Evolutionary conservation across 2,113 vertebrate species (phyloP).

Genomic region (Calypte anna): DNA sequence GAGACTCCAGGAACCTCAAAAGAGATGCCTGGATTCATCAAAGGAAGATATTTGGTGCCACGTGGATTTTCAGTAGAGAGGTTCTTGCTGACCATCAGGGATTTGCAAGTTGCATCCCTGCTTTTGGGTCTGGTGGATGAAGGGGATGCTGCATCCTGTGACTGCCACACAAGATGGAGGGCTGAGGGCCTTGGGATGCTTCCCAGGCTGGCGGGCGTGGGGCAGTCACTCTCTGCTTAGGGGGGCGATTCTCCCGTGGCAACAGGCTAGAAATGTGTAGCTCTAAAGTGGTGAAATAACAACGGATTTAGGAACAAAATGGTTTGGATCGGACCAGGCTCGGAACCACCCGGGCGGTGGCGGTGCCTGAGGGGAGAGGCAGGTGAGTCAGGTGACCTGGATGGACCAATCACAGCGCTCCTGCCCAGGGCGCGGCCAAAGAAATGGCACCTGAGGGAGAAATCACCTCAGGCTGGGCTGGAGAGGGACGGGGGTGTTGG

Average conservation of each 20-base stretch:
- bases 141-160: background rate
- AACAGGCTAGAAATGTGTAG: background rate
- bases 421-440: too few species aligned
- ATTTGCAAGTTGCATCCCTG: background rate
- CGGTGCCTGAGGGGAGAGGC: too few species aligned
- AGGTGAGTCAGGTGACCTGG: too few species aligned
- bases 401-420: too few species aligned
- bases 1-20: conserved; percentile 58
- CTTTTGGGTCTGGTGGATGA: background rate
- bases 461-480: too few species aligned
- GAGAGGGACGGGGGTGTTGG: too few species aligned
- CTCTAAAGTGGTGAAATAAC: background rate
- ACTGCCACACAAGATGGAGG: background rate
- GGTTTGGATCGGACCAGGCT: too few species aligned
- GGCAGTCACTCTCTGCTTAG: background rate
- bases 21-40: conserved; percentile 54
- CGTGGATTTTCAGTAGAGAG: background rate
- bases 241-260: background rate
- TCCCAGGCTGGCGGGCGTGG: background rate
- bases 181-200: background rate
- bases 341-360: too few species aligned
- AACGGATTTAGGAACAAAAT: background rate
- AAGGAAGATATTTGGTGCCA: conserved; percentile 58
- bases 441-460: too few species aligned
- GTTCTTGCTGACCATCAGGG: conserved; percentile 56